These are phyloP conservation scores for Synanthedon formicaeformis DNA, from an alignment of 2,888 invertebrate genomes.

Conservation along the genomic window DNA sequence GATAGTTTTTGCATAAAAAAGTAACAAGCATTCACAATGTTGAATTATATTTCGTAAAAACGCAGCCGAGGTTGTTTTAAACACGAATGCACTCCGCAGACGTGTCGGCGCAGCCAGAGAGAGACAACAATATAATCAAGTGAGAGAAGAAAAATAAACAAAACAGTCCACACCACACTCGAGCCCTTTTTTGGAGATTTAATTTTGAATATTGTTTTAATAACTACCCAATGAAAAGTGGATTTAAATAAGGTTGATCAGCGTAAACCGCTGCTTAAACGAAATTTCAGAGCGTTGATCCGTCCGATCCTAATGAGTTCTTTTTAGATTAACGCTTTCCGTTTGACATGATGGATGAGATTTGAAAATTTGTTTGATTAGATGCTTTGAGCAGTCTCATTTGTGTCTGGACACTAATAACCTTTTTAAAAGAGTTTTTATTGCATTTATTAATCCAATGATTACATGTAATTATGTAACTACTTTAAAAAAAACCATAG, in stretches of 20 bases:
- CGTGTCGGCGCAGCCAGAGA: conserved; percentile 43
- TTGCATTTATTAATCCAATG: conserved; percentile 3
- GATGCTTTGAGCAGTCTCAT: conserved; percentile 34
- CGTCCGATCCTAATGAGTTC: conserved; percentile 37
- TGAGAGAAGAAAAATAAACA: conserved; percentile 11
- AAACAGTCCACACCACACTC: background rate
- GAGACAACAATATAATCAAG: conserved; percentile 17
- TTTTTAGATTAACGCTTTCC: conserved; percentile 33
- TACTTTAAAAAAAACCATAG: background rate
- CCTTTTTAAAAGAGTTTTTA: conserved; percentile 19
- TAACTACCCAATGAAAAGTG: conserved; percentile 18
- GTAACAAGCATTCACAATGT: background rate
- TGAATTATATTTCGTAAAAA: too few species aligned
- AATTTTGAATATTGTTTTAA: conserved; percentile 17
- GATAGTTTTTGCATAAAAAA: too few species aligned
- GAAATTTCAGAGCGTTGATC: conserved; percentile 21
- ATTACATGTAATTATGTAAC: background rate
- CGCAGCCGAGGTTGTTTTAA: background rate
- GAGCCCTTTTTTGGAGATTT: conserved; percentile 10
- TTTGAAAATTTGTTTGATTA: conserved; percentile 58
- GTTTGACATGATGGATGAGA: conserved; percentile 57
- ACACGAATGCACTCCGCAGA: conserved; percentile 25
- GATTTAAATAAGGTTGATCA: conserved; percentile 18
- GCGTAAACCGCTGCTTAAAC: conserved; percentile 14
- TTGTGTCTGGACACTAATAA: conserved; percentile 29